Percentiles rank a stretch among this genome's conserved stretches.
Conservation (phyloP, 1,140 invertebrate species). For the Ctenoplectra terminalis region DNA sequence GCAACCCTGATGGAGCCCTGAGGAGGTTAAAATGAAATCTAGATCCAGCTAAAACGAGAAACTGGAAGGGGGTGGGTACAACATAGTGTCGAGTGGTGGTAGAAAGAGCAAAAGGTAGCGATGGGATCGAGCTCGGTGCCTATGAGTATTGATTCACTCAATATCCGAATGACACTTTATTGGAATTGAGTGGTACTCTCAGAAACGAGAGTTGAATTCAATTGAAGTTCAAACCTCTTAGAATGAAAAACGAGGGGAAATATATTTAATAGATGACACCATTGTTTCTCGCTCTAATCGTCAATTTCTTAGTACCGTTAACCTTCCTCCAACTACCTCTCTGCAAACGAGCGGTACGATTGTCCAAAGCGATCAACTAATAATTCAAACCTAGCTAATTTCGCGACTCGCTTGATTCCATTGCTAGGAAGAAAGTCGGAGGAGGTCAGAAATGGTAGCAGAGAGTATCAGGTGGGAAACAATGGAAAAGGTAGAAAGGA, state of each 20-base stretch:
- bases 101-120: neutral
- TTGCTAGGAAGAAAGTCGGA: conserved; percentile 28
- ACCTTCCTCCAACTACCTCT: too few species aligned
- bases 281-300: too few species aligned
- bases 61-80: too few species aligned
- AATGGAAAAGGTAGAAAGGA: conserved; percentile 59
- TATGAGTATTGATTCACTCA: neutral
- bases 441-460: conserved; percentile 52
- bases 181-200: neutral
- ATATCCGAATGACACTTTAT: neutral
- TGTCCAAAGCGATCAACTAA: too few species aligned
- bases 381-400: too few species aligned
- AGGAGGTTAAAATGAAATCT: conserved; percentile 35
- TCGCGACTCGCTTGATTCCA: conserved; percentile 16
- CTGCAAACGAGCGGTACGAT: too few species aligned
- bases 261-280: too few species aligned
- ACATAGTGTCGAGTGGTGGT: neutral
- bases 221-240: neutral
- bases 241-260: neutral
- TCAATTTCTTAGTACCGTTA: too few species aligned
- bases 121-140: neutral
- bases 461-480: conserved; percentile 59
- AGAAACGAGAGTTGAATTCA: neutral
- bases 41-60: neutral
- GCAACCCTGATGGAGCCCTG: neutral